phyloP scores from a whole-genome alignment of 2,888 invertebrate genomes.

The Drosophila barbarae region DNA sequence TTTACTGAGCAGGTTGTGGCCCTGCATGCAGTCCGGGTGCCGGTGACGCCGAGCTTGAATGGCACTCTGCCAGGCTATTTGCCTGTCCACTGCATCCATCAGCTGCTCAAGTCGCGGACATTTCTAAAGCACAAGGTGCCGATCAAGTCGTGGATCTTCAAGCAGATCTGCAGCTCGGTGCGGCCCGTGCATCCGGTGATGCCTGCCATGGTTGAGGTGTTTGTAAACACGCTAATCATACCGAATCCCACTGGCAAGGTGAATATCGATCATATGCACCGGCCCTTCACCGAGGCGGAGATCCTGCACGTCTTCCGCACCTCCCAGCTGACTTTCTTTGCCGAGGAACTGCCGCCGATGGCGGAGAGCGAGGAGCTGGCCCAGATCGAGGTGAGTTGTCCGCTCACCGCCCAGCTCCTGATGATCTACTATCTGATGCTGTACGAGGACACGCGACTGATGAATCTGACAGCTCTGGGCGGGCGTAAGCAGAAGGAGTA shows the following conservation, averaged over 20 bases:
- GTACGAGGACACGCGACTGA: constrained; percentile 93
- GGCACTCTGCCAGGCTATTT: constrained; percentile 94
- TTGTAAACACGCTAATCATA: constrained; percentile 93
- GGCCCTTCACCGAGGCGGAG: constrained; percentile 94
- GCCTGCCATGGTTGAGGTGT: constrained; percentile 95
- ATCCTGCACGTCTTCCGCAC: constrained; percentile 90
- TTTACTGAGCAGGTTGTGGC: constrained; percentile 98
- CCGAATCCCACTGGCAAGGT: constrained; percentile 80
- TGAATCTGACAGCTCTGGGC: constrained; percentile 85
- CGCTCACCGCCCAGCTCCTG: constrained; percentile 91
- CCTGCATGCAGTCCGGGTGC: constrained; percentile 96
- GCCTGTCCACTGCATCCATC: constrained; percentile 98
- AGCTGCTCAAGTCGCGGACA: constrained; percentile 93
- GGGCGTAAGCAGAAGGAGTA: constrained; percentile 90
- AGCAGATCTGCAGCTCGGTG: constrained; percentile 92
- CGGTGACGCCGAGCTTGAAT: constrained; percentile 93
- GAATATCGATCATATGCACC: constrained; percentile 89
- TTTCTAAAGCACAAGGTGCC: constrained; percentile 98
- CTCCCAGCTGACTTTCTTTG: constrained; percentile 58
- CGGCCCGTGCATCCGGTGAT: constrained; percentile 96
- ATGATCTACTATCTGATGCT: constrained; percentile 94
- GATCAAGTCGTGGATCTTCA: constrained; percentile 97
- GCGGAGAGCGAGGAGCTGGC: constrained; percentile 81
- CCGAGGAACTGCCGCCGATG: constrained; percentile 77
- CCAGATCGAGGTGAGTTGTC: constrained; percentile 78